Evolutionary conservation across 2,888 invertebrate genomes (phyloP), one percentile per base, ranked within the genome.

Genomic region (Pantelozetes paolii): DNA sequence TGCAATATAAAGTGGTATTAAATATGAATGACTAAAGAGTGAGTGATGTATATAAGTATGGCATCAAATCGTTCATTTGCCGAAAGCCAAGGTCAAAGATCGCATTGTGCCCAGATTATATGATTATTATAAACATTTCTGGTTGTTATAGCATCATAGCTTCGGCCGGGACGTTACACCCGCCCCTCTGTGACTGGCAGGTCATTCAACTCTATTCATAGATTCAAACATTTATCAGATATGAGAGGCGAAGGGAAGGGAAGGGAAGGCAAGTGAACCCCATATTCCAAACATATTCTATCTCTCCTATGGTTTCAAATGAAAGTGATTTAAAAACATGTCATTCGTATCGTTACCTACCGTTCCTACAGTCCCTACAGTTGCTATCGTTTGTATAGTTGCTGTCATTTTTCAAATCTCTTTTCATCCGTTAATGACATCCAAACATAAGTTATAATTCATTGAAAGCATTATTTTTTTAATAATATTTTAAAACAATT

Each of bases 181-280:
- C 62, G 62, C 62, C 62, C 62, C 26, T 62, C 32, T 30, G 30
- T 32, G 30, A 62, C 30, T 20, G 13, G 13, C 62, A 32, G 62
- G 62, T 62, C 62, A 62, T 62, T 62, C 6, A 30, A 26, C 28
- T 32, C 15, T 3, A 62, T 11, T 18, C 11, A 15, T 11, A 15
- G 62, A 62, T 62, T 3, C 62, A 20, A 54, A 54, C 26, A 30
- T 32, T 30, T 26, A 62, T 62, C 62, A 62, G 30, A 62, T 26
- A 62, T 62, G n/a, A n/a, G n/a, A n/a, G n/a, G n/a, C n/a, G n/a
- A n/a, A n/a, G n/a, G n/a, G n/a, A n/a, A n/a, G n/a, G n/a, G 45
- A 20, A 23, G 62, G 30, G 62, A 62, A 62, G 62, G 62, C 62
- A 62, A 62, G 26, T 62, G 62, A 62, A 62, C 62, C 62, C n/a